phyloP scores from a whole-genome alignment of 2,888 invertebrate genomes.

The Dryobota labecula region DNA sequence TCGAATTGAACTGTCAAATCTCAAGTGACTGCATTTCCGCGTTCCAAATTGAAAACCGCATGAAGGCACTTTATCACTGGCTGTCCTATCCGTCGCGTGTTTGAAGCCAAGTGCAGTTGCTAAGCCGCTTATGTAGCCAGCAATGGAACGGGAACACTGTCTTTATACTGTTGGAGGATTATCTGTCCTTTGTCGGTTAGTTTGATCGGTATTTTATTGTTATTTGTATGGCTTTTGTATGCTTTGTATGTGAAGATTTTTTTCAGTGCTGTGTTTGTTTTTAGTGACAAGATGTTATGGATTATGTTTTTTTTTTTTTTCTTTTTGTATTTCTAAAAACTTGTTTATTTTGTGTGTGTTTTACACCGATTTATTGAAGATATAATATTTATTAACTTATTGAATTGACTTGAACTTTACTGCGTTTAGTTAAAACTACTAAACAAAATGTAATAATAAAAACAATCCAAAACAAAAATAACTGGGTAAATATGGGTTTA shows the following conservation, averaged over 20 bases:
- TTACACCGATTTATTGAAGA: background rate
- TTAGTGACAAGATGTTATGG: background rate
- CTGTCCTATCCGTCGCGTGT: conserved; percentile 10
- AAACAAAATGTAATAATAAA: too few species aligned
- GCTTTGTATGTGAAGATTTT: background rate
- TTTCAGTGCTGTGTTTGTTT: background rate
- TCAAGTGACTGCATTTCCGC: conserved; percentile 20
- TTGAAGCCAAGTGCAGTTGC: conserved; percentile 3
- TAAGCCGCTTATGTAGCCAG: conserved; percentile 40
- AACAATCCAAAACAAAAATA: background rate
- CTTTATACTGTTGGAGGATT: conserved; percentile 5
- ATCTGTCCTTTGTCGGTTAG: conserved; percentile 6
- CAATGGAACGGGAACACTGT: background rate
- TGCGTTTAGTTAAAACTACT: too few species aligned
- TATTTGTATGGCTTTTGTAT: conserved; percentile 7
- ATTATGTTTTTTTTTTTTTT: background rate
- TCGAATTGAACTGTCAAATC: conserved; percentile 22
- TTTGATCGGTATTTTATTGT: conserved; percentile 12
- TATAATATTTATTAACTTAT: background rate
- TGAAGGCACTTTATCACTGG: background rate
- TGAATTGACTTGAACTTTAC: background rate
- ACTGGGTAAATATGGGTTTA: background rate
- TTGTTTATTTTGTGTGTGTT: background rate
- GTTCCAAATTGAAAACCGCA: conserved; percentile 29
- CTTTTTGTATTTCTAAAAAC: background rate